Evolutionary conservation across 1,140 invertebrate genomes (phyloP).

Genomic region (Drosophila subpulchrella): DNA sequence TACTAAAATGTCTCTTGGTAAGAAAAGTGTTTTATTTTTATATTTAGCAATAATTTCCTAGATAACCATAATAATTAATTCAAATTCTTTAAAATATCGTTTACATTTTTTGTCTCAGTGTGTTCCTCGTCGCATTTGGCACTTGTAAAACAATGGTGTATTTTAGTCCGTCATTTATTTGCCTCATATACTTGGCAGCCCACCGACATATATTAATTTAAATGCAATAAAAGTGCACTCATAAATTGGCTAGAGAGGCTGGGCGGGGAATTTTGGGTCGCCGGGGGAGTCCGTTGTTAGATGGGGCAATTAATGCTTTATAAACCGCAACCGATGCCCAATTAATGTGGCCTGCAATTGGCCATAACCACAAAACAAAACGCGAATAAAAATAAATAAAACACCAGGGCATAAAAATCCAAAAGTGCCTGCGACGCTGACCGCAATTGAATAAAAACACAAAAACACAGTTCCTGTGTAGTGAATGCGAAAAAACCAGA

Average conservation of each 20-base stretch:
- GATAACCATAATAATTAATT: no score
- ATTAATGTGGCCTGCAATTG: conserved; percentile 67
- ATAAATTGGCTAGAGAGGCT: conserved; percentile 21
- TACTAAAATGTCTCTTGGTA: no score
- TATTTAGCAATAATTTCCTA: no score
- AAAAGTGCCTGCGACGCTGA: conserved; percentile 50
- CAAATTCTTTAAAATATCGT: no score
- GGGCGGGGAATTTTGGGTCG: not conserved
- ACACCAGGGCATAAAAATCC: conserved; percentile 42
- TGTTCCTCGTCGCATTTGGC: conserved; percentile 33
- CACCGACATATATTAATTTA: conserved; percentile 49
- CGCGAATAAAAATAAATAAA: conserved; percentile 44
- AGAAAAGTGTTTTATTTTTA: no score
- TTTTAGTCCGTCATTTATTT: conserved; percentile 41
- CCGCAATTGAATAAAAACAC: conserved; percentile 39
- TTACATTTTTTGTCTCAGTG: not conserved
- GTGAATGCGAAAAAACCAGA: conserved; percentile 8
- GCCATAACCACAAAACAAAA: conserved; percentile 37
- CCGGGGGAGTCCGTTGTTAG: conserved; percentile 14
- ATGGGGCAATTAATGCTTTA: conserved; percentile 54
- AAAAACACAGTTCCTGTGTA: not conserved
- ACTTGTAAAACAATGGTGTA: conserved; percentile 42
- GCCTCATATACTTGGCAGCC: conserved; percentile 19
- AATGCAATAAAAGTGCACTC: conserved; percentile 53
- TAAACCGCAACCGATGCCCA: conserved; percentile 61